Evolutionary conservation across 23 tunicate genomes (phyloP), one percentile per base, ranked within the genome.

Genomic region (Trididemnum nubilum): DNA sequence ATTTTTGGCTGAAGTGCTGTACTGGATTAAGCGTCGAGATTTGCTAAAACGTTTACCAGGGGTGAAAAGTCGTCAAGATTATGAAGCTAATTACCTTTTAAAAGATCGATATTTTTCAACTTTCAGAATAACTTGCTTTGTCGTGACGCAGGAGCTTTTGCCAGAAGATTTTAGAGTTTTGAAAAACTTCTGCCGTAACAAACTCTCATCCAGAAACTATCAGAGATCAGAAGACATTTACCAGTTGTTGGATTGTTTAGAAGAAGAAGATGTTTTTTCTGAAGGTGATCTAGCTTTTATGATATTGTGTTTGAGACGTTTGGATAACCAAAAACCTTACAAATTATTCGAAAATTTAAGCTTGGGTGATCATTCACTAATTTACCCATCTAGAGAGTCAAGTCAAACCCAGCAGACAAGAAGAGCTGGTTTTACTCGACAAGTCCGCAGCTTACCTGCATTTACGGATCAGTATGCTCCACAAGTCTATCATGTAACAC

Each of bases 191-290:
- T 80, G 86, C 33, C 30, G 32, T 34, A 30, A 51, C 33, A 29
- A 58, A 51, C n/a, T 86, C 31, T 71, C 73, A 30, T n/a, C 33
- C 9, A 12, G 69, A 1, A 81, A 81, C 65, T 71, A 54, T 58
- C 59, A 72, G 23, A 58, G 49, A 18, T 86, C 85, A 25, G 38
- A 24, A 28, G 91, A 86, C 38, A 50, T 73, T 32, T 23, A 65
- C 2, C n/a, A 64, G 2, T 36, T 81, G 51, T 33, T 80, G 22
- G 50, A n/a, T 34, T 80, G 86, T 37, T 40, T 86, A 31, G 85
- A 86, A 39, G 86, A 86, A 34, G 86, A 86, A 59, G 86, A 86
- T 72, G n/a, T 81, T 24, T 3, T 86, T 24, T 80, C 81, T 9
- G 86, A 86, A 19, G 91, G 59, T 57, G 74, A 81, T 33, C 35